Evolutionary conservation across 2,113 vertebrate genomes (phyloP).

Genomic region (Pelodiscus sinensis): DNA sequence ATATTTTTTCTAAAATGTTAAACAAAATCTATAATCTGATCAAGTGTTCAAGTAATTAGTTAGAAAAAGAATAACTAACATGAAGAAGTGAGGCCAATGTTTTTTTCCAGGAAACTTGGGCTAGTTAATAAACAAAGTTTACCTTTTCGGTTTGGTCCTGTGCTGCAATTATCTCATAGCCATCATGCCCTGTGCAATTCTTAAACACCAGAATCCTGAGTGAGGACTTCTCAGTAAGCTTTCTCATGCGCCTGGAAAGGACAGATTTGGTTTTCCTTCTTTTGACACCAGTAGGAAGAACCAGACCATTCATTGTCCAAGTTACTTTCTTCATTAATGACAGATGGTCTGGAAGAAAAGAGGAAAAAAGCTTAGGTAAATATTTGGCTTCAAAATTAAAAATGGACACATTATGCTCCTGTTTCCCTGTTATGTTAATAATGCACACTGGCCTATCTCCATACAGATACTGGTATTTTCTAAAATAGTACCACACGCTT

Average conservation of each 20-base stretch:
- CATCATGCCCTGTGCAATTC: slow-evolving; percentile 50
- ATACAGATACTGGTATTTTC: slow-evolving; percentile 77
- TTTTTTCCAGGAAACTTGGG: background rate
- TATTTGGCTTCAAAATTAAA: slow-evolving; percentile 78
- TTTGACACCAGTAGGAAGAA: slow-evolving; percentile 65
- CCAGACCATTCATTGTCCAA: slow-evolving; percentile 65
- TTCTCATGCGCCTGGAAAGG: slow-evolving; percentile 50
- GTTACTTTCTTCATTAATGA: slow-evolving; percentile 73
- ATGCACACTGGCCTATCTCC: slow-evolving; percentile 72
- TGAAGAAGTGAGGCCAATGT: background rate
- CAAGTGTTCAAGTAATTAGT: background rate
- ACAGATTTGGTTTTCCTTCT: slow-evolving; percentile 58
- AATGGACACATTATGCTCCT: slow-evolving; percentile 49
- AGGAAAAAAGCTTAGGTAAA: slow-evolving; percentile 51
- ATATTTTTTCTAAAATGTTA: background rate
- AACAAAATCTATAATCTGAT: background rate
- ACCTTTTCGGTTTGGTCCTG: slow-evolving; percentile 66
- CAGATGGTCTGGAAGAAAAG: slow-evolving; percentile 78
- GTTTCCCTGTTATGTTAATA: slow-evolving; percentile 58
- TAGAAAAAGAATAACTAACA: background rate
- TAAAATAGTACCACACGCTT: slow-evolving; percentile 80
- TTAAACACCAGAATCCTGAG: slow-evolving; percentile 64
- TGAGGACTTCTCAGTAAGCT: slow-evolving; percentile 53
- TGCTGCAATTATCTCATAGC: slow-evolving; percentile 39
- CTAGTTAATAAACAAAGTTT: slow-evolving; percentile 25